phyloP scores from a whole-genome alignment of 1,140 invertebrate species.

The Propsilocerus akamusi region DNA sequence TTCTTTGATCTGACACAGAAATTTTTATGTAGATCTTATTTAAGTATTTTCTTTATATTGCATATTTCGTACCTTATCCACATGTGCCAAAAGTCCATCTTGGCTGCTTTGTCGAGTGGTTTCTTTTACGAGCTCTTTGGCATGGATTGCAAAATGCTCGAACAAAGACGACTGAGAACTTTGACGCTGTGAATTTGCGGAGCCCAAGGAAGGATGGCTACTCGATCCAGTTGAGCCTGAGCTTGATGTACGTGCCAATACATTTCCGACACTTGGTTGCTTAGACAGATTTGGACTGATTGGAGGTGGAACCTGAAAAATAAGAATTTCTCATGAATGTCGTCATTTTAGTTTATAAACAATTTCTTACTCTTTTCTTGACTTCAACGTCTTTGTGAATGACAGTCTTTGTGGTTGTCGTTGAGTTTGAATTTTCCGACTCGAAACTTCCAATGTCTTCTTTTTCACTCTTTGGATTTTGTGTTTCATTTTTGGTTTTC shows the following conservation, averaged over 20 bases:
- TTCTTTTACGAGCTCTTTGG: constrained; percentile 68
- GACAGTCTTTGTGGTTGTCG: constrained; percentile 47
- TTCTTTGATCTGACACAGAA: constrained; percentile 30
- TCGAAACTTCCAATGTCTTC: constrained; percentile 45
- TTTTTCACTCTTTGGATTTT: constrained; percentile 28
- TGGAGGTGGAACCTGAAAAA: constrained; percentile 17
- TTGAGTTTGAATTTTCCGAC: constrained; percentile 51
- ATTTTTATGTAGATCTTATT: constrained; percentile 4
- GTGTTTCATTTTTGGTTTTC: constrained; percentile 14
- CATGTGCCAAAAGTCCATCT: constrained; percentile 71
- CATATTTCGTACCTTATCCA: constrained; percentile 53
- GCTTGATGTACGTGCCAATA: constrained; percentile 40
- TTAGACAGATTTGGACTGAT: constrained; percentile 32
- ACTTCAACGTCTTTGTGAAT: constrained; percentile 32
- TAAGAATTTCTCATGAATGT: neutral
- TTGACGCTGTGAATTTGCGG: constrained; percentile 33
- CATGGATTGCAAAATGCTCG: constrained; percentile 68
- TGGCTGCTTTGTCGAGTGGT: constrained; percentile 75
- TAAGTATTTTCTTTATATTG: neutral
- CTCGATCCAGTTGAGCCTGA: constrained; percentile 30
- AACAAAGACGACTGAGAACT: constrained; percentile 62
- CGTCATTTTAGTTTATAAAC: no score
- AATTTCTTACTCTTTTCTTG: neutral
- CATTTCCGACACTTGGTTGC: constrained; percentile 40
- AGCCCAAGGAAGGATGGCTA: constrained; percentile 8